Base-by-base conservation (phyloP, 1,140 invertebrate genomes). In the Cardiocondyla obscurior region DNA sequence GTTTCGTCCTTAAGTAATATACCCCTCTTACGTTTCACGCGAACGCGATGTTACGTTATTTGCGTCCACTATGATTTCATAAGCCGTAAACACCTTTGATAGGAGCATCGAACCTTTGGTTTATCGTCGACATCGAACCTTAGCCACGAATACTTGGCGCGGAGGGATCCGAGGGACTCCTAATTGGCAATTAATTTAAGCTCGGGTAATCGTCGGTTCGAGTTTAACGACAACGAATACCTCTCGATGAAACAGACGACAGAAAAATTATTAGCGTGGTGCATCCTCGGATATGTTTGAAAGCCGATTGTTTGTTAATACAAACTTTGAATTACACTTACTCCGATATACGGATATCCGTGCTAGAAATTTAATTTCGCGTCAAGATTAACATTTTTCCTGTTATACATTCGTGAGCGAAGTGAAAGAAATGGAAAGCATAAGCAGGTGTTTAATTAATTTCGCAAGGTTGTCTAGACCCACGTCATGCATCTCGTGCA, bases 111-210 rank as follows among this genome's bases (percentile, higher is more conserved):
- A 62, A 67, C 44, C 81, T 81, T 86, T 87, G 65, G 72, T 86
- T 87, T 73, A 87, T 83, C 28, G 65, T 22, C 30, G 28, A 60
- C 49, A 83, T 79, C 62, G 55, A 82, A 39, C 25, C 25, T 22
- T 49, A 25, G 16, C 33, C 2, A n/a, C 25, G 25, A 42, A 70
- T 58, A 62, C 44, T 62, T 53, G 62, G 10, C 62, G 42, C 25
- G 49, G 51, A 79, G 44, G 1, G 58, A 77, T 42, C 44, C 81
- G 36, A 36, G 22, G 3, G 19, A 42, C 28, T 55, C 42, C 55
- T 88, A 89, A 89, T 89, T 85, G 88, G 64, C 87, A 83, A 81
- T 85, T 87, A 86, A 86, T 89, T 89, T 89, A 86, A 88, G 58
- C 64, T 86, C 76, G 74, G 62, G 55, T 73, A 84, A 88, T 89